Evolutionary conservation across 1,140 invertebrate genomes (phyloP).

Genomic region (Kradibia gibbosae): DNA sequence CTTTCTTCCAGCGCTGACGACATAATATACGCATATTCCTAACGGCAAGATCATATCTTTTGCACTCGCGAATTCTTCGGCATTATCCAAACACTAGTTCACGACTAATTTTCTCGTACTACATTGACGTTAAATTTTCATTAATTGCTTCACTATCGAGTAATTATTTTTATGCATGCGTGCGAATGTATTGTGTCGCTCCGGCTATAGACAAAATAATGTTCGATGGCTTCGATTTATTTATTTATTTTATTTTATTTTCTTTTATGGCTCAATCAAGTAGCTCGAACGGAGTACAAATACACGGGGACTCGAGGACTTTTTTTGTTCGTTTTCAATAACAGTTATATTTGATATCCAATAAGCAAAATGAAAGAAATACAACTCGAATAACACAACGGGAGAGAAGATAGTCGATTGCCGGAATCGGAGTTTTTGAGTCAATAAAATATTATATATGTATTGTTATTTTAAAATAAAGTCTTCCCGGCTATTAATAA

Average conservation of each 20-base stretch:
- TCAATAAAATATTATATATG: background rate
- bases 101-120: no score
- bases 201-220: background rate
- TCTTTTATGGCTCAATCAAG: background rate
- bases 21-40: background rate
- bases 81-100: background rate
- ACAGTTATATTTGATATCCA: background rate
- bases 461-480: conserved; percentile 18
- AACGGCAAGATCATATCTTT: background rate
- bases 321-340: background rate
- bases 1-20: no score
- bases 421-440: background rate
- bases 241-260: no score
- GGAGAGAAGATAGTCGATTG: background rate
- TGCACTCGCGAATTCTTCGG: background rate
- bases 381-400: no score
- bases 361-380: background rate
- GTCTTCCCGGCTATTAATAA: background rate
- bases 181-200: background rate
- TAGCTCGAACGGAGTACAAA: background rate
- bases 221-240: background rate
- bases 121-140: background rate
- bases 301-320: background rate
- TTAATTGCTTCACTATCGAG: background rate
- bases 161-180: background rate